Base-by-base conservation (phyloP, 1,140 invertebrate species). In the Psix sp. region DNA sequence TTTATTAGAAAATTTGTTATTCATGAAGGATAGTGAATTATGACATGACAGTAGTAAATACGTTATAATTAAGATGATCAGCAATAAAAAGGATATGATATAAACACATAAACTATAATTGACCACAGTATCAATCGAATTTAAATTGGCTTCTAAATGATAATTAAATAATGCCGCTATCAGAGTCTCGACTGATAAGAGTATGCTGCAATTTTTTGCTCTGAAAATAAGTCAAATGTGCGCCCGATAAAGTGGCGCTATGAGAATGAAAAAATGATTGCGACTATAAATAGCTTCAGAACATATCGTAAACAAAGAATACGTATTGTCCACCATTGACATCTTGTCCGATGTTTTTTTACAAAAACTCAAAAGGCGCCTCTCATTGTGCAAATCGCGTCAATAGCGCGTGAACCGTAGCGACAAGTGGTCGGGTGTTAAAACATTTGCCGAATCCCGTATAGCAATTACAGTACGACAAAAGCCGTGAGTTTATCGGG, bases 91-190 rank as follows among this genome's bases (percentile, higher is more conserved):
- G 3, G 18, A 26, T 15, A 51, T 49, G 31, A 49, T 46, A 35
- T 18, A 33, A 48, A n/a, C 10, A 17, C 3, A 4, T 15, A 24
- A 57, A 43, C 18, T 17, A 10, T 67, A 67, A 59, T 59, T 59
- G 65, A 31, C 16, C 11, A 46, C 20, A 31, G 11, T 59, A 68
- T 68, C 33, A 40, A 35, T 24, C 17, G n/a, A 5, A 10, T 5
- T 51, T 49, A 57, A 49, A 46, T 45, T 49, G 20, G 62, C 39
- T 42, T 48, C 45, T 68, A 52, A 59, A 52, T 10, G 51, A 52
- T 68, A 68, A 68, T 68, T 68, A 52, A 59, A 52, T 68, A 68
- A 59, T 18, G 54, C 52, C 54, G 54, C 67, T 71, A 71, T 71
- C 67, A 56, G 52, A 62, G 59, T 71, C 49, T 20, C 43, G 17